Base-by-base conservation (phyloP, 2,113 vertebrate genomes). In the Limnothrissa miodon region DNA sequence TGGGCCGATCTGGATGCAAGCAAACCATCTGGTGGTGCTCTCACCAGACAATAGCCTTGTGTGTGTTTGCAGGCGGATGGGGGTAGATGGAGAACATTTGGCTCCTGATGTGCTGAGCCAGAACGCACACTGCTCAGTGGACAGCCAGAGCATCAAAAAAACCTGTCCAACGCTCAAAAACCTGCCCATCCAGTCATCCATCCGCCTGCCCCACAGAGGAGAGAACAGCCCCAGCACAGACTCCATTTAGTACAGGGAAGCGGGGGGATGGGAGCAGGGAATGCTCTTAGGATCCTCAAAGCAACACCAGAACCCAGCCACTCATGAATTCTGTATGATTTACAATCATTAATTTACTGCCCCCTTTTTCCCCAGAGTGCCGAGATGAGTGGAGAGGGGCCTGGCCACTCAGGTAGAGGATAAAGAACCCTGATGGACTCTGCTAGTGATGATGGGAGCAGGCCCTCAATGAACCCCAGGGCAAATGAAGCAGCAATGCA, bases 281-380 rank as follows among this genome's bases (percentile, higher is more conserved):
- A 80, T 82, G 45, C 83, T 81, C 82, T 84, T 86, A 84, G 48
- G 80, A 33, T 80, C 23, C 39, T 13, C 74, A 78, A 19, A 62
- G 80, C 8, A 19, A 82, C 59, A 42, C 46, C 59, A 44, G 45
- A 45, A 79, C 78, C 53, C 78, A 83, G 85, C 82, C 83, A 56
- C 83, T 85, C 83, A 87, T 85, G 74, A 84, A 88, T 85, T 86
- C 84, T 84, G 82, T 82, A 86, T 88, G 88, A 89, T 91, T 90
- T 86, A 90, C 87, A 81, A 89, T 90, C 85, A 89, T 90, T 88
- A 89, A 89, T 90, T 89, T 85, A 88, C 45, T 2, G 80, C 17
- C 70, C 82, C 83, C 46, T 48, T 48, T 56, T 83, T 83, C 29
- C 25, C 25, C 78, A 82, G 19, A 85, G 83, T 82, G 82, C 70